Evolutionary conservation across 2,797 vertebrate species (phyloP), one percentile per base, ranked within the genome.

Genomic region (Acestrorhynchus altus): DNA sequence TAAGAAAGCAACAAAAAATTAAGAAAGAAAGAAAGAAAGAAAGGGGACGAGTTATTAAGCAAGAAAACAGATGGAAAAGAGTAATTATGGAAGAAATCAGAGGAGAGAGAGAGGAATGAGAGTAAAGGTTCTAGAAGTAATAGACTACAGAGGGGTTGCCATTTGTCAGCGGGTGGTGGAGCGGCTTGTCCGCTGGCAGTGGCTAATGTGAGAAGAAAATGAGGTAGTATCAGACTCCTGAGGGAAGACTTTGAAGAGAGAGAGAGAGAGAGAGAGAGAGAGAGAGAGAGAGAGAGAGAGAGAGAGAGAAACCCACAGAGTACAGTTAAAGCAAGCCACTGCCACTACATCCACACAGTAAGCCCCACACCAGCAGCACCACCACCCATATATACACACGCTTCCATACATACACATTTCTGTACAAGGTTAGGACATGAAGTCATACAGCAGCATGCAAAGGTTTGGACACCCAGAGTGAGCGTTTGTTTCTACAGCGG

Each of bases 221-320:
- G 15, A 74, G 73, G 40, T 61, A 20, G 31, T 80, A 65, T 78
- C 70, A 61, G 72, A 52, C 68, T 72, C 61, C 64, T 60, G 79
- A 65, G 51, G 57, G 74, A 73, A 77, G 76, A 73, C 69, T 79
- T 76, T 76, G 54, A 77, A 84, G 54, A 76, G 46, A 72, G 16
- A 52, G 57, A 35, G 31, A 35, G 31, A 35, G 31, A 35, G 31
- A 35, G 31, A 35, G 31, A 35, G 31, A 35, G 46, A 35, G 31
- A 35, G 31, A 35, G 31, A 35, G 31, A 35, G 31, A 35, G 31
- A 35, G 31, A 35, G 31, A 35, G 31, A 35, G 31, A 35, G 31
- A 35, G 31, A 35, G 31, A 35, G 31, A n/a, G n/a, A 46, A 76
- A 72, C 42, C 47, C 35, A 51, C 51, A 31, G 47, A 69, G 70